Base-by-base conservation (phyloP, 2,797 vertebrate species). In the Cirrhinus molitorella region DNA sequence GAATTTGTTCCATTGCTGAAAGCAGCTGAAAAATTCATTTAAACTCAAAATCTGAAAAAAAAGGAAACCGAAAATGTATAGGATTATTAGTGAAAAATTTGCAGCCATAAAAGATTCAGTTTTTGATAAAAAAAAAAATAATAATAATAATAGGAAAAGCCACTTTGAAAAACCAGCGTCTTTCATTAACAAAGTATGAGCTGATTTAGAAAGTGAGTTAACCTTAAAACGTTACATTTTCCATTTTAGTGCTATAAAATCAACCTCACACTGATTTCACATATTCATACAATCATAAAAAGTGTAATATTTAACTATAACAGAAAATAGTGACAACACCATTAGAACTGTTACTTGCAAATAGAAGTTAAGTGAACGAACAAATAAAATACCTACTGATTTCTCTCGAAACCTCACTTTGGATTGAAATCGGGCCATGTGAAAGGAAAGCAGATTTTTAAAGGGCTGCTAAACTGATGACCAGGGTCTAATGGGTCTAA, bases 401-500 rank as follows among this genome's bases (percentile, higher is more conserved):
- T 75, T 17, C 19, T 49, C 49, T 81, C n/a, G 0, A n/a, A 49
- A 13, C 5, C 13, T 53, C 1, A 19, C 5, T 71, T 67, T 21
- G 31, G 12, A 3, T 59, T 77, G 21, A 37, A 75, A 25, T 59
- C 10, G 2, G 28, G 37, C 3, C 53, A 19, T 37, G 6, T 34
- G 53, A 11, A 16, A 51, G 8, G 23, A 66, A 84, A 28, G 31
- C 10, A n/a, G 31, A 40, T 31, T 73, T 82, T 79, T 86, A 75
- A 79, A 49, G 10, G 40, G 17, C 7, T 59, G 11, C 45, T 34
- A 17, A 77, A 70, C 34, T 59, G 49, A 17, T 71, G 37, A 49
- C 79, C 67, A 31, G 28, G n/a, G 83, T 86, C 65, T 61, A 65
- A 51, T 80, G 85, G 83, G 87, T 84, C 28, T 85, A 80, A 88